Conservation (phyloP, 2,113 vertebrate species). For the Dicaeum eximium region DNA sequence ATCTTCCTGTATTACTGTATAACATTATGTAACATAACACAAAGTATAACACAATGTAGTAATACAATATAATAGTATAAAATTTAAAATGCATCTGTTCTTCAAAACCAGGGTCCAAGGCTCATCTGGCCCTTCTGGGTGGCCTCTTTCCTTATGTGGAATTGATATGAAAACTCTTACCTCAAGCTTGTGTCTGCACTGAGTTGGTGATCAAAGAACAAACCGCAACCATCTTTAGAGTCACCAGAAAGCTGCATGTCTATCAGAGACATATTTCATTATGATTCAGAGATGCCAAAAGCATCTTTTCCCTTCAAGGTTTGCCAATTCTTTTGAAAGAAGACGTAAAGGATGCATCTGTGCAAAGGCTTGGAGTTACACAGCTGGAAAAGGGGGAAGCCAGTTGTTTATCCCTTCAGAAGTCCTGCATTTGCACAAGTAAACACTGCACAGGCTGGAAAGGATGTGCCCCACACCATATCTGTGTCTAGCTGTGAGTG, state of each 20-base stretch:
- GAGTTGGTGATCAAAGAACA: slow-evolving; percentile 12
- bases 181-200: neutral
- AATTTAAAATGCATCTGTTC: neutral
- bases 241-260: neutral
- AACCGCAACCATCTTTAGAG: neutral
- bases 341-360: slow-evolving; percentile 7
- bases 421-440: neutral
- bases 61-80: too few species aligned
- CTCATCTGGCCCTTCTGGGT: slow-evolving; percentile 6
- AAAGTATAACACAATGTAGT: neutral
- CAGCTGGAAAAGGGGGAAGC: neutral
- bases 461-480: neutral
- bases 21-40: rapidly evolving
- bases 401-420: slow-evolving; percentile 13
- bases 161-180: neutral
- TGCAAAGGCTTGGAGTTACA: neutral
- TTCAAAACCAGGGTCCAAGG: neutral
- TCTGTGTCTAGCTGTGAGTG: neutral
- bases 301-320: slow-evolving; percentile 9
- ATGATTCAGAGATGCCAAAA: neutral
- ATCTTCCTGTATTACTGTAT: neutral
- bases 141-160: neutral
- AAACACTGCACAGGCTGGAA: neutral
- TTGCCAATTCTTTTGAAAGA: slow-evolving; percentile 14
- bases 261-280: neutral